Percentiles rank a stretch among this genome's conserved stretches.
Evolutionary conservation across 2,113 vertebrate genomes (phyloP).

Genomic region (Micromys minutus): DNA sequence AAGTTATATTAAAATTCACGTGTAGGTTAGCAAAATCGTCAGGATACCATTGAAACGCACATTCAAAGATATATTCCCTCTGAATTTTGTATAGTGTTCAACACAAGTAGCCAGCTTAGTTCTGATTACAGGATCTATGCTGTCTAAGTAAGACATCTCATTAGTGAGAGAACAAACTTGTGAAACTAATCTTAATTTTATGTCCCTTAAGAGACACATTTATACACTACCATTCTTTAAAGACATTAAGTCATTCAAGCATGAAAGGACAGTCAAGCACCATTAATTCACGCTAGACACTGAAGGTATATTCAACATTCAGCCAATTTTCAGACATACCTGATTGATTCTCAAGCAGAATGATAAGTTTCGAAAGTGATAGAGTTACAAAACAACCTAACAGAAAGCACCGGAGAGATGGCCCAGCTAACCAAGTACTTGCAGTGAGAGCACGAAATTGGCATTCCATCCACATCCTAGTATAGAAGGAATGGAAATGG

Average conservation of each 20-base stretch:
- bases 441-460: too few species aligned
- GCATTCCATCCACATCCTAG: too few species aligned
- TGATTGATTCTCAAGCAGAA: neutral
- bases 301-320: neutral
- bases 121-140: constrained; percentile 67
- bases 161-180: constrained; percentile 58
- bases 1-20: constrained; percentile 31
- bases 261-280: neutral
- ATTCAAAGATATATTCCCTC: constrained; percentile 33
- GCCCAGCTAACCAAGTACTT: neutral
- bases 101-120: constrained; percentile 32
- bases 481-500: neutral
- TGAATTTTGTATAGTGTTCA: constrained; percentile 34
- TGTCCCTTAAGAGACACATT: neutral
- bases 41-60: constrained; percentile 37
- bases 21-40: constrained; percentile 50
- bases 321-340: neutral
- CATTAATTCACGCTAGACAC: neutral
- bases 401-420: neutral
- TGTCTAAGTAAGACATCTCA: constrained; percentile 40
- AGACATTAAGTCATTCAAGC: constrained; percentile 9
- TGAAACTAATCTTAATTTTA: neutral
- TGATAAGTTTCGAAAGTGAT: neutral
- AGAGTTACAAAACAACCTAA: neutral
- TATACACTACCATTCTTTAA: constrained; percentile 14